Percentiles rank a stretch among this genome's conserved stretches.
Conservation (phyloP, 2,888 invertebrate species). For the Agrenia bidenticulata region DNA sequence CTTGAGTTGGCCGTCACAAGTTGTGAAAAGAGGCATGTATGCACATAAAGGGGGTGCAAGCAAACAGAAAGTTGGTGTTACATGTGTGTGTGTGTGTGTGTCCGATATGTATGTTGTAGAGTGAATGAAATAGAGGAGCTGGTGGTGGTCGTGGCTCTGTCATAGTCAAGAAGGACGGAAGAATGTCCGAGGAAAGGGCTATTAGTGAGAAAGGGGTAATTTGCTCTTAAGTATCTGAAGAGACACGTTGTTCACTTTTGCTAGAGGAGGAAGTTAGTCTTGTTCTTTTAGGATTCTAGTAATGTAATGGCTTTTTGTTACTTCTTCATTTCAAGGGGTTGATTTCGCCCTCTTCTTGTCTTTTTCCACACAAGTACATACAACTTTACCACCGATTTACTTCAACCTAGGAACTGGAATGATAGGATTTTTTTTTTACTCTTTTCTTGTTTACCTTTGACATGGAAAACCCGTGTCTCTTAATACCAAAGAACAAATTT, state of each 20-base stretch:
- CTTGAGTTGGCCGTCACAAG: slow-evolving; percentile 10
- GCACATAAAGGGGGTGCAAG: no score
- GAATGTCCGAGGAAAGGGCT: slow-evolving; percentile 38
- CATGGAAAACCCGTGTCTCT: slow-evolving; percentile 33
- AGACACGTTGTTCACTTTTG: slow-evolving; percentile 28
- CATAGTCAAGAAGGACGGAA: background rate
- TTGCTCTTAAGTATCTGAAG: slow-evolving; percentile 42
- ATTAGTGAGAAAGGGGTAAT: slow-evolving; percentile 47
- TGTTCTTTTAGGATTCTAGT: slow-evolving; percentile 24
- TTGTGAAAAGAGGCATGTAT: no score
- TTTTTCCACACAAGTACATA: background rate
- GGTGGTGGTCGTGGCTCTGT: slow-evolving; percentile 10
- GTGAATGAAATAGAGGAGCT: slow-evolving; percentile 20
- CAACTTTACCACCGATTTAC: background rate
- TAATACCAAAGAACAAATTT: slow-evolving; percentile 26
- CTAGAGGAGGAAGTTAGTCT: slow-evolving; percentile 29
- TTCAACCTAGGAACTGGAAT: slow-evolving; percentile 1
- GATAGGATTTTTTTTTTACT: no score
- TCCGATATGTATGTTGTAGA: slow-evolving; percentile 6
- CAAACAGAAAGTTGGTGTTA: no score
- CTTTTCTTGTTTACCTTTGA: slow-evolving; percentile 41
- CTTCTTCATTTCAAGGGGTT: slow-evolving; percentile 1
- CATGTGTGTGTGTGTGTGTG: background rate
- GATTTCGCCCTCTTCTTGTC: slow-evolving; percentile 17
- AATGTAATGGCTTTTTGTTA: slow-evolving; percentile 10